A percentile compares a stretch with the other conserved stretches of the same genome.
These are phyloP conservation scores for Liparis tanakae DNA, from an alignment of 2,797 vertebrate genomes.

Conservation along the genomic window DNA sequence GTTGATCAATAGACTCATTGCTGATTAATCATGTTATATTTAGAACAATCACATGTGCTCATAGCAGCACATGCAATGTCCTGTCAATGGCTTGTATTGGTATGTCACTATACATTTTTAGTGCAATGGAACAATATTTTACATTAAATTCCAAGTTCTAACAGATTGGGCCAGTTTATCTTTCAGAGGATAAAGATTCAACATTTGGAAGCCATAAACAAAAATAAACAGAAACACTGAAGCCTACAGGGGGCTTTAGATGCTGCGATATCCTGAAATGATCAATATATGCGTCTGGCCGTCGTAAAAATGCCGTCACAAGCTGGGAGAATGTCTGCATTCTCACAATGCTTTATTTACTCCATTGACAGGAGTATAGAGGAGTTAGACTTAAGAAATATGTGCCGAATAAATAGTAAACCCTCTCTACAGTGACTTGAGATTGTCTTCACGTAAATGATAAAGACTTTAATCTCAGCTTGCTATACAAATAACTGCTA, in stretches of 20 bases:
- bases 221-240: conserved; percentile 14
- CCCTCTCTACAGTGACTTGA: conserved; percentile 16
- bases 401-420: conserved; percentile 23
- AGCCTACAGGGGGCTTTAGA: conserved; percentile 21
- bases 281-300: conserved; percentile 24
- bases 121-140: background rate
- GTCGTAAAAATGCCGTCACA: conserved; percentile 16
- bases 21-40: background rate
- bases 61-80: background rate
- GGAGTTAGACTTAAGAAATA: conserved; percentile 19
- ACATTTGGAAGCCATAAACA: conserved; percentile 10
- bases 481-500: conserved; percentile 46
- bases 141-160: background rate
- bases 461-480: conserved; percentile 36
- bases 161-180: background rate
- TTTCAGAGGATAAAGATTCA: background rate
- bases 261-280: conserved; percentile 19
- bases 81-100: background rate
- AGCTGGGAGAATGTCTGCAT: conserved; percentile 14
- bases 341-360: conserved; percentile 34
- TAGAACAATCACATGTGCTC: background rate
- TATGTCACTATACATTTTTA: background rate
- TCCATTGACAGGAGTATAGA: background rate
- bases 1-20: background rate
- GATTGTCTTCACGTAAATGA: conserved; percentile 32